phyloP scores from a whole-genome alignment of 2,888 invertebrate genomes.

The Luperina testacea region DNA sequence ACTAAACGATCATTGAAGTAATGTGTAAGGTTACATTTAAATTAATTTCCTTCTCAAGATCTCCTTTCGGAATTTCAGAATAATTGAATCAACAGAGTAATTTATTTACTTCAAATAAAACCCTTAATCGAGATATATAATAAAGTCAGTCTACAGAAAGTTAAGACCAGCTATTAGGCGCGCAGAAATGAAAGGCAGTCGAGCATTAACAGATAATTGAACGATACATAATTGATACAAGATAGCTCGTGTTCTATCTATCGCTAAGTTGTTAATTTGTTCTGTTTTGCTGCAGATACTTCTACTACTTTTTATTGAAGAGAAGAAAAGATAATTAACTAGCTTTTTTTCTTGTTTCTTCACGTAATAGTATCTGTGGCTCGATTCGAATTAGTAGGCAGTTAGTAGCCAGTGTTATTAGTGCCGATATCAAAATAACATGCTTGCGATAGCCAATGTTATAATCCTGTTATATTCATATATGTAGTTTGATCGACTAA shows the following conservation, averaged over 20 bases:
- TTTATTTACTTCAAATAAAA: constrained; percentile 7
- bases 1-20: constrained; percentile 3
- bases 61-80: not conserved
- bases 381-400: not conserved
- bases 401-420: not conserved
- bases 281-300: constrained; percentile 22
- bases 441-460: not conserved
- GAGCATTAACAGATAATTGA: constrained; percentile 50
- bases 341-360: constrained; percentile 18
- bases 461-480: not conserved
- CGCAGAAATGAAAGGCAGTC: constrained; percentile 35
- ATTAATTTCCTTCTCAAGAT: constrained; percentile 7
- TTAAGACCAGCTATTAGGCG: constrained; percentile 25
- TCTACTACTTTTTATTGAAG: constrained; percentile 6
- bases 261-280: constrained; percentile 22
- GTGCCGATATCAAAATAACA: not conserved
- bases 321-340: not conserved
- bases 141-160: constrained; percentile 25
- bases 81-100: constrained; percentile 18
- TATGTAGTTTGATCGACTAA: too few relatives aligned
- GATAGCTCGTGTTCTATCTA: constrained; percentile 42
- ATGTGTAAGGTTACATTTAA: not conserved
- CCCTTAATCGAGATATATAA: constrained; percentile 9
- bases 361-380: not conserved
- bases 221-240: constrained; percentile 51